A percentile compares a stretch with the other conserved stretches of the same genome.
Conservation (phyloP, 2,113 vertebrate genomes). For the Megaceryle maxima region DNA sequence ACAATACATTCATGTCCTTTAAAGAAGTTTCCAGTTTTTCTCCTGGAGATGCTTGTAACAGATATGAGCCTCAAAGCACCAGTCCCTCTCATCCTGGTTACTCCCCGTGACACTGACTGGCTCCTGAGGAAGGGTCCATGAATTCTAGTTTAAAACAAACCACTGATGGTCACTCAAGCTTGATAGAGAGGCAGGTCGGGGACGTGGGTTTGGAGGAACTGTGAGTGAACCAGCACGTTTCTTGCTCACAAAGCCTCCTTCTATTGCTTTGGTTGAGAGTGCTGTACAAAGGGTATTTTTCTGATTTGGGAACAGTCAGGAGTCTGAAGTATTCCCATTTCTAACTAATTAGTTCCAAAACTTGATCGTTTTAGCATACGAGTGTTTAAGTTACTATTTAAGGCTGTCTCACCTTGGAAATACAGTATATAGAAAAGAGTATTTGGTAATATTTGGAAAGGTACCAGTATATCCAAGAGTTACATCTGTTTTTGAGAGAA, state of each 20-base stretch:
- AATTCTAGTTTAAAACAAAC: neutral
- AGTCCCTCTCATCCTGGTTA: no score
- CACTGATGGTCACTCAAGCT: neutral
- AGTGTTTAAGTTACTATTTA: neutral
- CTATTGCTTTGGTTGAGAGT: no score
- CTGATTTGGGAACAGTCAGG: neutral
- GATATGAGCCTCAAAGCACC: neutral
- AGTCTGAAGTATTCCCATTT: neutral
- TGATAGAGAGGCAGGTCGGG: neutral
- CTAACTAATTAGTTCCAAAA: neutral
- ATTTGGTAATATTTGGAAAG: neutral
- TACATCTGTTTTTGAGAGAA: neutral
- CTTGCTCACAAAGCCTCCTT: neutral
- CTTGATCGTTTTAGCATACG: neutral
- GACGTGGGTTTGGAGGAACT: neutral
- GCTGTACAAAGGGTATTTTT: neutral
- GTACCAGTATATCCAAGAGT: neutral
- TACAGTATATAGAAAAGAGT: neutral
- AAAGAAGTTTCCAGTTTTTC: neutral
- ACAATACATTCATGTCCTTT: fast-evolving
- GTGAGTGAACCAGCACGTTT: neutral
- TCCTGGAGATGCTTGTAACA: neutral
- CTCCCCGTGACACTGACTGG: neutral
- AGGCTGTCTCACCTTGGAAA: neutral
- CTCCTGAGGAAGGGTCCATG: neutral